Percentiles rank a stretch among this genome's conserved stretches.
Evolutionary conservation across 2,113 vertebrate genomes (phyloP).

Genomic region (Heloderma charlesbogerti): DNA sequence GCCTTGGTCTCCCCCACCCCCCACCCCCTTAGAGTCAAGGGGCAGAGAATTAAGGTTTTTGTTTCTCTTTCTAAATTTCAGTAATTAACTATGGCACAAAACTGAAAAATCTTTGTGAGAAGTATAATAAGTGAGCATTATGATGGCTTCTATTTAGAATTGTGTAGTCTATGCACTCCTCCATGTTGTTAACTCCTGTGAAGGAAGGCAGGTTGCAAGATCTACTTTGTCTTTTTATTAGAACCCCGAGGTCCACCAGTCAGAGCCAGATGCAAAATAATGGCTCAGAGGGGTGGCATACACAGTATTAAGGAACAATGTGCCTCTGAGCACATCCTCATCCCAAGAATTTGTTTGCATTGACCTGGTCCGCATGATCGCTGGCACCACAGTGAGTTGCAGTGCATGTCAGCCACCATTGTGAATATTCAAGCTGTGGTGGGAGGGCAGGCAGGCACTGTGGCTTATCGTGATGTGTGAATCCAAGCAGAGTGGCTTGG

Average conservation of each 20-base stretch:
- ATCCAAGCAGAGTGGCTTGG: too few relatives aligned
- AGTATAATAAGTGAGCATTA: neutral
- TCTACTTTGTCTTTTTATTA: neutral
- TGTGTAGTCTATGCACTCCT: neutral
- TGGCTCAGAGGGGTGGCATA: neutral
- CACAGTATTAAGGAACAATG: neutral
- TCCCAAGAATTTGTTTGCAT: too few relatives aligned
- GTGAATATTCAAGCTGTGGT: too few relatives aligned
- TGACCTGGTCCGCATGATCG: too few relatives aligned
- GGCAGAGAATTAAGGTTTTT: neutral
- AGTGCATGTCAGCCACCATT: too few relatives aligned
- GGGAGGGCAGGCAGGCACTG: too few relatives aligned
- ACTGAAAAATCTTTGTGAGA: neutral
- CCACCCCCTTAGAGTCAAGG: neutral
- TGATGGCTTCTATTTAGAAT: neutral
- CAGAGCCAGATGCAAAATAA: neutral
- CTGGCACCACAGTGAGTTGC: too few relatives aligned
- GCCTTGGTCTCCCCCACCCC: neutral
- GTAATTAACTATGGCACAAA: neutral
- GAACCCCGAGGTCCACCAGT: neutral
- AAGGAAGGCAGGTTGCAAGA: neutral
- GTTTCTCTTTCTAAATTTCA: neutral
- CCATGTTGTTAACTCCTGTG: neutral
- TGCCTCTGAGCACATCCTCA: neutral
- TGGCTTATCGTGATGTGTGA: too few relatives aligned